Evolutionary conservation across 2,888 invertebrate genomes (phyloP), one percentile per base, ranked within the genome.

Genomic region (Endotricha flammealis): DNA sequence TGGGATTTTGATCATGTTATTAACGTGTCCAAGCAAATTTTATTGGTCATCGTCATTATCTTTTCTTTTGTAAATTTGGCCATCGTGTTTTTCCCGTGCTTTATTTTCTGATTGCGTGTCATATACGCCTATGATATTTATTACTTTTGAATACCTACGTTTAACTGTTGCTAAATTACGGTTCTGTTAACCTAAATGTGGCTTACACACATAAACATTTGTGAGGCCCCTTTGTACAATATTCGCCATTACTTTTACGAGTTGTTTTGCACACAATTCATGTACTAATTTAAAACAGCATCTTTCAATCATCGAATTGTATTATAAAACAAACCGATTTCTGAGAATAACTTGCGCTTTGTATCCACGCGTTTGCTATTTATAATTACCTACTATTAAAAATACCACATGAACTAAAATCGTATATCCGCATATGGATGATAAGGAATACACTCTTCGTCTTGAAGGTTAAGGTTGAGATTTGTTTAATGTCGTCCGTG

Each of bases 311-410:
- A 71, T 69, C 67, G 59, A 56, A 64, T 59, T 60, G 64, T 64
- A 69, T 71, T 73, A 76, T 72, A 74, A 81, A 77, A 79, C 65
- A 69, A 72, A 64, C 67, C 64, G 65, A 67, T 74, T 80, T 76
- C 78, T 71, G 48, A 57, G 74, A 80, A 81, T 77, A 80, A 60
- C 71, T 73, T 77, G 78, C 79, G 67, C 61, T 75, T 80, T 80
- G 77, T 81, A 78, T 75, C 73, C 72, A 79, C 67, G 70, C 75
- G 71, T 77, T 80, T 68, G 79, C 81, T 82, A 82, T 83, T 82
- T 78, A 80, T 82, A 82, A 82, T 82, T 80, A 81, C n/a, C n/a
- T n/a, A n/a, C 69, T 70, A 75, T 64, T 77, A 73, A 59, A 67
- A 73, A 69, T 64, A 54, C 37, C 39, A 44, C 20, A 36, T 36